Evolutionary conservation across 2,888 invertebrate species (phyloP).

Genomic region (Merodon equestris): DNA sequence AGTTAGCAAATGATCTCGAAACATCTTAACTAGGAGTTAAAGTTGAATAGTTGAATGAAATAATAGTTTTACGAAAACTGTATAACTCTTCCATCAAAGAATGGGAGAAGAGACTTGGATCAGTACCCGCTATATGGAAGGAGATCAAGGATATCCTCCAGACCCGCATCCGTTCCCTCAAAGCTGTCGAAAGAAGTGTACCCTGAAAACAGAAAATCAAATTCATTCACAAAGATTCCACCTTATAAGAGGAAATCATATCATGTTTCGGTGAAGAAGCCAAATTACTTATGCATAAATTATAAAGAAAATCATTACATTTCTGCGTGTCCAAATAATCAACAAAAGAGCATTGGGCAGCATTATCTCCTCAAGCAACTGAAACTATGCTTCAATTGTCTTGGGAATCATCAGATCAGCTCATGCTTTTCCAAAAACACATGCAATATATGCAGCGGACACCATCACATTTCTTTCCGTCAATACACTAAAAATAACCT

Average conservation of each 20-base stretch:
- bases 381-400: background rate
- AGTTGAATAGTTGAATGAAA: constrained; percentile 28
- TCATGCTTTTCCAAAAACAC: too few relatives aligned
- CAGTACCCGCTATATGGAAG: background rate
- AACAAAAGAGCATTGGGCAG: constrained; percentile 8
- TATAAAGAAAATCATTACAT: constrained; percentile 3
- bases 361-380: constrained; percentile 11
- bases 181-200: constrained; percentile 9
- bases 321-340: constrained; percentile 4
- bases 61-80: constrained; percentile 28
- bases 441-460: too few relatives aligned
- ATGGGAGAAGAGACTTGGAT: constrained; percentile 29
- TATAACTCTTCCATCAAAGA: constrained; percentile 36
- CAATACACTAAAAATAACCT: too few relatives aligned
- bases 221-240: background rate
- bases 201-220: background rate
- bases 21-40: constrained; percentile 11
- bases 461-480: too few relatives aligned
- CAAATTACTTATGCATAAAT: background rate
- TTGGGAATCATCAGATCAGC: too few relatives aligned
- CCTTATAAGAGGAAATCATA: background rate
- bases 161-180: constrained; percentile 20
- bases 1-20: constrained; percentile 29
- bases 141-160: constrained; percentile 12
- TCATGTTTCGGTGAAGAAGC: background rate